Base-by-base conservation (phyloP, 92 coral and sea anemone genomes). In the Anthopleura xanthogrammica region DNA sequence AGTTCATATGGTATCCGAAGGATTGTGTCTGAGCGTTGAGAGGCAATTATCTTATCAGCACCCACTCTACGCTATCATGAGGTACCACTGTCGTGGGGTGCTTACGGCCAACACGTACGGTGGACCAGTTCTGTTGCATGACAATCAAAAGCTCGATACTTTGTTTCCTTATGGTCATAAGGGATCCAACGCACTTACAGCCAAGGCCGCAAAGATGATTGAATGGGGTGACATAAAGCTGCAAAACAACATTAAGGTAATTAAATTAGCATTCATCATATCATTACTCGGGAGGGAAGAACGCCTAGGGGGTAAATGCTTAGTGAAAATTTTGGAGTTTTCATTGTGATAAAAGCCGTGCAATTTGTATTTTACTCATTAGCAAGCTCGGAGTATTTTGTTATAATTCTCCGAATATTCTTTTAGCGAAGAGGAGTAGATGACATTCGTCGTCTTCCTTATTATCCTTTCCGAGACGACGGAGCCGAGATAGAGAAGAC, bases 21-120 rank as follows among this genome's bases (percentile, higher is more conserved):
- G 60, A 17, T 14, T 77, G 29, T 77, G 80, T 24, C 3, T 77
- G 5, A 52, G 62, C 19, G 65, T 23, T 5, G 80, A 77, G 80
- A 86, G 93, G 9, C 88, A 84, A 5, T 48, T 92, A 22, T 92
- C 95, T 14, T 60, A 76, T 20, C 83, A 57, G 77, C 95, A 92
- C 64, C 95, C 95, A 7, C 77, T 92, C 6, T 57, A 87, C 66
- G 83, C 78, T 20, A 77, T 92, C 70, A 82, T 92, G 65, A 90
- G 76, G 86, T 90, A 82, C 83, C 95, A 92, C 83, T 92, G 95
- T 58, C 89, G 93, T 7, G 95, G 95, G 3, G 7, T 92, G 23
- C 14, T 87, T 13, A 77, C 85, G 1, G 83, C 95, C 6, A 92
- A 92, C 82, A 83, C 85, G 3, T 77, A 83, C 13, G 95, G 98